These are phyloP conservation scores for Xestia ashworthii DNA, from an alignment of 2,888 invertebrate species.

Conservation along the genomic window DNA sequence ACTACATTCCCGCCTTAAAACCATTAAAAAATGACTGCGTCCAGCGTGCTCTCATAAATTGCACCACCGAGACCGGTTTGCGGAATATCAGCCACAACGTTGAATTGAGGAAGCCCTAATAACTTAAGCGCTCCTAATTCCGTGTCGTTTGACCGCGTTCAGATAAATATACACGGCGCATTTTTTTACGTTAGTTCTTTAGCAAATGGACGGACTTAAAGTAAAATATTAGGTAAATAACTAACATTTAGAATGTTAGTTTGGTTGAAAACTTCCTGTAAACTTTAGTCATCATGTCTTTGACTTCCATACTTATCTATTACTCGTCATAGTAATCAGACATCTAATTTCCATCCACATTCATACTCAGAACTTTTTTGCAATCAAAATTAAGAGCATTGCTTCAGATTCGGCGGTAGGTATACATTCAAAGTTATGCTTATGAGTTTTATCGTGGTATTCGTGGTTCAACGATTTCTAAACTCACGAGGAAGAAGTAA, in stretches of 20 bases:
- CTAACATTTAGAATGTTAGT: background rate
- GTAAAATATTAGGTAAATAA: background rate
- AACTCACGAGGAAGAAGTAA: too few species aligned
- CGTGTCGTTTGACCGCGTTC: slow-evolving; percentile 63
- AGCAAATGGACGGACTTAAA: background rate
- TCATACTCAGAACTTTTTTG: too few species aligned
- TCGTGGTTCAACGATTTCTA: background rate
- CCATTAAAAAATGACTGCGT: slow-evolving; percentile 28
- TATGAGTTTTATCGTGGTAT: background rate
- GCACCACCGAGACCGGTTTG: slow-evolving; percentile 72
- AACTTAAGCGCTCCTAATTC: slow-evolving; percentile 75
- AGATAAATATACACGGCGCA: slow-evolving; percentile 58
- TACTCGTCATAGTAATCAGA: too few species aligned
- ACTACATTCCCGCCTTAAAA: slow-evolving; percentile 36
- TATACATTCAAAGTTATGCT: background rate
- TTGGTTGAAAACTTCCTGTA: background rate
- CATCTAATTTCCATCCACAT: too few species aligned
- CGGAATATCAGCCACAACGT: slow-evolving; percentile 76
- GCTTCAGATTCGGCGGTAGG: background rate
- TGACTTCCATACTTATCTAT: too few species aligned
- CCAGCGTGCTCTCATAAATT: slow-evolving; percentile 48
- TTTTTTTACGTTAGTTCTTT: slow-evolving; percentile 59
- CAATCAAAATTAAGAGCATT: background rate
- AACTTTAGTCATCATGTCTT: too few species aligned
- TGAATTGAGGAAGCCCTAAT: slow-evolving; percentile 83